Evolutionary conservation across 2,113 vertebrate species (phyloP).

Genomic region (Chaetops frenatus): DNA sequence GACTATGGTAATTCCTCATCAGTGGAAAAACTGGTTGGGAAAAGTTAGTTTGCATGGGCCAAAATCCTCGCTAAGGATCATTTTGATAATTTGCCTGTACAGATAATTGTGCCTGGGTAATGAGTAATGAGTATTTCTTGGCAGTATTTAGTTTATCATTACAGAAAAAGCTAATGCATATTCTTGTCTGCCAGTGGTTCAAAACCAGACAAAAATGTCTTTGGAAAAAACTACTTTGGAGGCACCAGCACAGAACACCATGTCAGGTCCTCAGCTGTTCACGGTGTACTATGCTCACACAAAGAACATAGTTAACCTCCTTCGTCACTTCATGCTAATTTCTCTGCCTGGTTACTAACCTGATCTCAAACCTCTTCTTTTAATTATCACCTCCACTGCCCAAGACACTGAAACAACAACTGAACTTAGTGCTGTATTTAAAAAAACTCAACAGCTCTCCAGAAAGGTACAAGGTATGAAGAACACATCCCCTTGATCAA

Average conservation of each 20-base stretch:
- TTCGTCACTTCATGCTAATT: not conserved
- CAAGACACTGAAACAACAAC: not conserved
- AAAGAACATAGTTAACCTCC: not conserved
- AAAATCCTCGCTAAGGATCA: not conserved
- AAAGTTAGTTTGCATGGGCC: not conserved
- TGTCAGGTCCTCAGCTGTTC: not conserved
- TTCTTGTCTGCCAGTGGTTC: not conserved
- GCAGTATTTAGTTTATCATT: not conserved
- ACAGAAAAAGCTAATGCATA: not conserved
- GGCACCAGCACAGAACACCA: not conserved
- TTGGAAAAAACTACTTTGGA: not conserved
- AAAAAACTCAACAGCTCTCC: not conserved
- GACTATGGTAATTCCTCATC: not conserved
- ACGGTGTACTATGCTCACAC: fast-evolving
- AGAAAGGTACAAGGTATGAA: not conserved
- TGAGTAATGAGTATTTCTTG: not conserved
- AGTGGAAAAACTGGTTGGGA: not conserved
- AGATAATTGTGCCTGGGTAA: not conserved
- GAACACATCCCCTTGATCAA: not conserved
- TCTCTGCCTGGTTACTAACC: not conserved
- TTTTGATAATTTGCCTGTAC: not conserved
- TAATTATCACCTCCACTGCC: not conserved
- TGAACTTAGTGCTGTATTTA: not conserved
- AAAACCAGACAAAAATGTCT: not conserved
- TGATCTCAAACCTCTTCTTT: not conserved